Evolutionary conservation across 2,797 vertebrate species (phyloP).

Genomic region (Melanotaenia maccullochi): DNA sequence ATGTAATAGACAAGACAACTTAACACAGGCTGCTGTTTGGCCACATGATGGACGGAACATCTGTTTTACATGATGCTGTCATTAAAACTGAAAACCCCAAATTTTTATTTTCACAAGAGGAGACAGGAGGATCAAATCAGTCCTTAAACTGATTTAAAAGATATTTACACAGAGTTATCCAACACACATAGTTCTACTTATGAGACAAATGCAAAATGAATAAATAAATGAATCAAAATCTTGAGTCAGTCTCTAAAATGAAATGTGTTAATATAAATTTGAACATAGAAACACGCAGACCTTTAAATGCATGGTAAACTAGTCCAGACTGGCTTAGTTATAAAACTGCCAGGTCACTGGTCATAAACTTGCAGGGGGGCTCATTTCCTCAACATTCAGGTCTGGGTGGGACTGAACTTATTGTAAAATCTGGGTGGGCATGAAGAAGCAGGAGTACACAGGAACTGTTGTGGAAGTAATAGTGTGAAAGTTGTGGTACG

Average conservation of each 20-base stretch:
- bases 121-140: conserved; percentile 19
- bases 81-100: conserved; percentile 36
- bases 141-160: conserved; percentile 20
- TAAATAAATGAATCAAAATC: background rate
- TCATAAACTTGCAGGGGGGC: conserved; percentile 62
- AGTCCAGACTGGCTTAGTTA: conserved; percentile 60
- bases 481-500: conserved; percentile 13
- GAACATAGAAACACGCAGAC: conserved; percentile 17
- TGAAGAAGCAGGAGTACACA: conserved; percentile 14
- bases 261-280: background rate
- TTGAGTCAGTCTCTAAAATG: conserved; percentile 10
- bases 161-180: conserved; percentile 28
- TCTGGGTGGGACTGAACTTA: conserved; percentile 15
- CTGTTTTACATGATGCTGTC: conserved; percentile 57
- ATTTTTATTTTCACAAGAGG: conserved; percentile 41
- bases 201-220: conserved; percentile 8
- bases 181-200: conserved; percentile 17
- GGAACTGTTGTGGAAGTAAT: conserved; percentile 18
- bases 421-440: conserved; percentile 60
- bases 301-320: conserved; percentile 62
- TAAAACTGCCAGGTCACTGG: conserved; percentile 60
- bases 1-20: conserved; percentile 28
- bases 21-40: conserved; percentile 13
- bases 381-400: conserved; percentile 18
- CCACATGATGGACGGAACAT: conserved; percentile 34